Evolutionary conservation across 53 echinoderm and acorn worm genomes (phyloP), one percentile per base, ranked within the genome.

Genomic region (Henricia sp.): DNA sequence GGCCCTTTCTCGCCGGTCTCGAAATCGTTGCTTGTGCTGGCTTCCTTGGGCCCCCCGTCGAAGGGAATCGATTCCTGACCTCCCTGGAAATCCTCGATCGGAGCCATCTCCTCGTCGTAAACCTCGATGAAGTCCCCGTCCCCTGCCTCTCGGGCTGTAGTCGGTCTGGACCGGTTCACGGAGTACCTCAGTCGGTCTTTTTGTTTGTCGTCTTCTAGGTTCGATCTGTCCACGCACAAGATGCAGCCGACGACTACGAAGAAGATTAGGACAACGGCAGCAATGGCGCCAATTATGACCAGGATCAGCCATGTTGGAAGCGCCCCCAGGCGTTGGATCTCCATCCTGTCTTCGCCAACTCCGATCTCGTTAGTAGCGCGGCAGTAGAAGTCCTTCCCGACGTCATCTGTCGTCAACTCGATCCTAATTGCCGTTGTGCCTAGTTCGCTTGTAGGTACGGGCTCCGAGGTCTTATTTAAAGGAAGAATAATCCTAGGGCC

Each of bases 221-320:
- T 43, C 2, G 65, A 51, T 25, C 76, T 63, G 50, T 76, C 76
- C 9, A 66, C 86, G 54, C 86, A 86, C 29, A 63, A 52, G 76
- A 46, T 32, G 48, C 86, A 86, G 68, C 63, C 38, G 12, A 74
- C 38, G 43, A 86, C 42, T 12, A 53, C 52, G 12, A 91, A 36
- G 57, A 88, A 63, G 16, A 91, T 30, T 46, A 91, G 68, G 50
- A 41, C 16, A 2, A 91, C 30, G 0, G 77, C 6, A 11, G 76
- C 91, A 43, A 62, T 69, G 19, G 56, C 44, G 6, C 74, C 82
- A 19, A 91, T 91, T 48, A 88, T 52, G 77, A 74, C 84, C 37
- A 83, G 62, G 2, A 77, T 46, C 50, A 91, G 60, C 91, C 91
- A 91, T 1, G 76, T 42, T 12, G 91, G 91, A 16, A 88, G 71